Evolutionary conservation across 1,140 invertebrate species (phyloP).

Genomic region (Drosophila tani): DNA sequence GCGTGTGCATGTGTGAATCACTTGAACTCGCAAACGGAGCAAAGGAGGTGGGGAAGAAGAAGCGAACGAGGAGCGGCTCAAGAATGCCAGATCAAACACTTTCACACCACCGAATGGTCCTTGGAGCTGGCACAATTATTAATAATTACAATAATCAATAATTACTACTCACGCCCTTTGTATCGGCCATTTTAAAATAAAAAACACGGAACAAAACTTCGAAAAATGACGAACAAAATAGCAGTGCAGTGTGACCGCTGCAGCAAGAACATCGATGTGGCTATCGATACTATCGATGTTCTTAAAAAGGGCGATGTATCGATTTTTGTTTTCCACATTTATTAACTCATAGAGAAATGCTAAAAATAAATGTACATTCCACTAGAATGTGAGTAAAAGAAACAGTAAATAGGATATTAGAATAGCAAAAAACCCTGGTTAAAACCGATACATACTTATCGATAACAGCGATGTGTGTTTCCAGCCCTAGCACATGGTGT

Average conservation of each 20-base stretch:
- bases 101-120: neutral
- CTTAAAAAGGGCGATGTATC: neutral
- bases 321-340: neutral
- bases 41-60: neutral
- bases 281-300: neutral
- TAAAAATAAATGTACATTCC: neutral
- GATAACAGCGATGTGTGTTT: neutral
- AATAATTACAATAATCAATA: constrained; percentile 2
- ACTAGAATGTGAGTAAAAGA: neutral
- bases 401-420: no score
- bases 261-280: neutral
- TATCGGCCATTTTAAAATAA: constrained; percentile 84
- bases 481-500: constrained; percentile 17
- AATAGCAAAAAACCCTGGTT: neutral
- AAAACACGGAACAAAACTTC: constrained; percentile 59
- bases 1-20: constrained; percentile 33
- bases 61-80: constrained; percentile 15
- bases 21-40: constrained; percentile 20
- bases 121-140: neutral
- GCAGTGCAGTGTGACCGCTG: constrained; percentile 26
- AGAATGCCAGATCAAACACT: neutral
- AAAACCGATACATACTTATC: neutral
- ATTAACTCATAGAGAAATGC: neutral
- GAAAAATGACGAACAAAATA: constrained; percentile 75
- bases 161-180: constrained; percentile 78